phyloP scores from a whole-genome alignment of 2,888 invertebrate species.

The Tineola bisselliella region DNA sequence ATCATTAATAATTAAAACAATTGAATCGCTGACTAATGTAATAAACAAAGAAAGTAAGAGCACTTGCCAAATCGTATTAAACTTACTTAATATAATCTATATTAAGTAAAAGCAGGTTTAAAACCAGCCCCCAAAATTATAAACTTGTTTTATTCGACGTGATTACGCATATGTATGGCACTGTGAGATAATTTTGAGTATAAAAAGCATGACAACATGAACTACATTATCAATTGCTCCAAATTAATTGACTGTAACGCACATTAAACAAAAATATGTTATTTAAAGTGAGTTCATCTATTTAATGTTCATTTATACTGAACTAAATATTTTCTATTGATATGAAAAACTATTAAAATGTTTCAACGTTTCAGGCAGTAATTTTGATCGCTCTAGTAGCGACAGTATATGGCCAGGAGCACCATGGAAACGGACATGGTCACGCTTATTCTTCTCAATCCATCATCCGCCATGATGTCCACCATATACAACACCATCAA shows the following conservation, averaged over 20 bases:
- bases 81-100: background rate
- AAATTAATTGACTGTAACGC: background rate
- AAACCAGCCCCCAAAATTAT: background rate
- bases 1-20: too few relatives aligned
- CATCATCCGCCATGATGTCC: conserved; percentile 34
- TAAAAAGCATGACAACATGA: background rate
- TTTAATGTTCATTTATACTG: background rate
- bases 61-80: too few relatives aligned
- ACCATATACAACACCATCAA: conserved; percentile 21
- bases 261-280: background rate
- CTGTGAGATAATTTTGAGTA: background rate
- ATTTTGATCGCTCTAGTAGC: background rate
- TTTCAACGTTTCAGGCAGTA: background rate
- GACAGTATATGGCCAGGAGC: background rate
- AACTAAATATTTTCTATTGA: background rate
- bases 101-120: background rate
- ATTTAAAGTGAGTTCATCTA: background rate
- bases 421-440: conserved; percentile 39
- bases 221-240: background rate
- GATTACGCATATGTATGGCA: conserved; percentile 1
- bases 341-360: background rate
- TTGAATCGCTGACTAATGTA: too few relatives aligned
- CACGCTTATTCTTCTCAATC: conserved; percentile 44
- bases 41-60: too few relatives aligned
- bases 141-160: background rate